Evolutionary conservation across 2,888 invertebrate species (phyloP).

Genomic region (Scaeva pyrastri): DNA sequence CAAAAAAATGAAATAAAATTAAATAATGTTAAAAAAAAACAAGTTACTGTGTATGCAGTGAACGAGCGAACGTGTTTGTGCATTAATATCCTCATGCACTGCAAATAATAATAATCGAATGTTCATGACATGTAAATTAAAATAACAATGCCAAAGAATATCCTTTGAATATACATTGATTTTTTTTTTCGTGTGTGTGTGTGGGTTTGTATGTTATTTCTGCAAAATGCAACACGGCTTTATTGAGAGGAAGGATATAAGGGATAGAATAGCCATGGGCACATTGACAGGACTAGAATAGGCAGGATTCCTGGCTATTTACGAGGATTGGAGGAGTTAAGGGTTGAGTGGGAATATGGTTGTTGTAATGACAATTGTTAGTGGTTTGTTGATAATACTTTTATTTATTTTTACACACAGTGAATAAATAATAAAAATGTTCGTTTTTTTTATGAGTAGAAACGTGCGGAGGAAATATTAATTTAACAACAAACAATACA

Average conservation of each 20-base stretch:
- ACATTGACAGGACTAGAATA: neutral
- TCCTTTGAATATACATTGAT: conserved; percentile 59
- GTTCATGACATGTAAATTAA: conserved; percentile 74
- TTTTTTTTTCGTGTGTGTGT: neutral
- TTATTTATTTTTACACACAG: conserved; percentile 30
- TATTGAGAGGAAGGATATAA: neutral
- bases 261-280: conserved; percentile 2
- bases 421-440: neutral
- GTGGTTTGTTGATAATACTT: conserved; percentile 6
- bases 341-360: neutral
- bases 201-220: neutral
- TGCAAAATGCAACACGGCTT: conserved; percentile 19
- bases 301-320: neutral
- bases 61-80: conserved; percentile 57
- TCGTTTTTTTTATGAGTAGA: no score
- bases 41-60: conserved; percentile 13
- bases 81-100: conserved; percentile 57
- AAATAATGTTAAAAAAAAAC: neutral
- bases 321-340: neutral
- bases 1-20: neutral
- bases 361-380: conserved; percentile 1
- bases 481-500: no score
- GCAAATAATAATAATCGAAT: conserved; percentile 60
- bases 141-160: conserved; percentile 64
- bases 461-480: no score